Conservation (phyloP, 2,797 vertebrate species). For the Rhynchotus rufescens region DNA sequence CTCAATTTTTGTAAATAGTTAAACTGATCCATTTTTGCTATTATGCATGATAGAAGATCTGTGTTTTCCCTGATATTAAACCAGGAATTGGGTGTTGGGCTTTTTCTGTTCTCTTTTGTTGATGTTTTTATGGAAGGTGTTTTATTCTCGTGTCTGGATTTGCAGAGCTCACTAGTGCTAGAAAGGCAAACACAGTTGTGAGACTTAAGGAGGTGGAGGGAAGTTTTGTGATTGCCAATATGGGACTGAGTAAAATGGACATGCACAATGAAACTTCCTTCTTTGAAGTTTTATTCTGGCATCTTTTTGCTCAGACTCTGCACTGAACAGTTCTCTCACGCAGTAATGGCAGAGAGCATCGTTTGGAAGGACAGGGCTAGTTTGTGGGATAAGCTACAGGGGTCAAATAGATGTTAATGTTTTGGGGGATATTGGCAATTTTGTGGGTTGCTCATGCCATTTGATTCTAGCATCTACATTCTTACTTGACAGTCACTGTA, state of each 20-base stretch:
- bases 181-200: background rate
- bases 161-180: background rate
- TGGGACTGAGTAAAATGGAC: background rate
- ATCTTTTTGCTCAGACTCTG: background rate
- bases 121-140: background rate
- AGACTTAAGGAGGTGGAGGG: background rate
- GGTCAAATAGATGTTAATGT: background rate
- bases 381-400: background rate
- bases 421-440: background rate
- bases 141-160: background rate
- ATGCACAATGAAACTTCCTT: background rate
- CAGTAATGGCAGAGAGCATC: background rate
- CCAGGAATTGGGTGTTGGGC: background rate
- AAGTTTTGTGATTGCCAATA: background rate
- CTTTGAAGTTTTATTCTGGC: background rate
- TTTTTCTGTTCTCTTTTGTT: too few relatives aligned
- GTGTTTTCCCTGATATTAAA: background rate
- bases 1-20: background rate
- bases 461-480: background rate
- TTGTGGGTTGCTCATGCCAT: background rate
- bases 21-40: background rate
- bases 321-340: accelerated
- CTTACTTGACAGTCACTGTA: background rate
- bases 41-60: background rate
- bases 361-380: background rate